Evolutionary conservation across 2,797 vertebrate species (phyloP).

Genomic region (Microcaecilia unicolor): DNA sequence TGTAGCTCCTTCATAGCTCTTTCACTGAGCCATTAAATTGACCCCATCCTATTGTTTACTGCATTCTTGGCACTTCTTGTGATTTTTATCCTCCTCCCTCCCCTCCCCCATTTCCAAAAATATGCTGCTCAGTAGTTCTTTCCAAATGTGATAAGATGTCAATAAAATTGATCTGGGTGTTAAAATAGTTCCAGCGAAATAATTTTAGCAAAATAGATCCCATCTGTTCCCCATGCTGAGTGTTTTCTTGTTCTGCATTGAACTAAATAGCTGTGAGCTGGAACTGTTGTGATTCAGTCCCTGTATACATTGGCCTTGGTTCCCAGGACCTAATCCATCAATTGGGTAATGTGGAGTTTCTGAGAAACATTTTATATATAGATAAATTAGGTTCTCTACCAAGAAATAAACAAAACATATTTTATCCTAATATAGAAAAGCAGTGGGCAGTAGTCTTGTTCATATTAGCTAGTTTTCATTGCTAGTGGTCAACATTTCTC

Average conservation of each 20-base stretch:
- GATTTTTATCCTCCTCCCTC: no score
- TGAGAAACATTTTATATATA: slow-evolving; percentile 29
- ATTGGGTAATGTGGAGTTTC: slow-evolving; percentile 38
- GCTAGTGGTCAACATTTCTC: slow-evolving; percentile 4
- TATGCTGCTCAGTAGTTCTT: slow-evolving; percentile 14
- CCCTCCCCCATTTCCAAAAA: slow-evolving; percentile 16
- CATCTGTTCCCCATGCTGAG: slow-evolving; percentile 36
- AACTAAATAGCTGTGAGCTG: slow-evolving; percentile 15
- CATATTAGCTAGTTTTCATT: no score
- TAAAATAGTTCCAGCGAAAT: slow-evolving; percentile 31
- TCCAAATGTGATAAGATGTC: slow-evolving; percentile 38
- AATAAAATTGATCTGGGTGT: slow-evolving; percentile 32
- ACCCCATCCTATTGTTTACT: no score
- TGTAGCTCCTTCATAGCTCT: no score
- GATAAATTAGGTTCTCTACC: slow-evolving; percentile 21
- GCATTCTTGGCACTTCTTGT: background rate
- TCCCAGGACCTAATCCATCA: slow-evolving; percentile 41
- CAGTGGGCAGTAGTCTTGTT: slow-evolving; percentile 30
- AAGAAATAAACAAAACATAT: slow-evolving; percentile 39
- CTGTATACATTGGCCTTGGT: slow-evolving; percentile 11
- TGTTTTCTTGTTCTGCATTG: no score
- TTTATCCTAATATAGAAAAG: slow-evolving; percentile 46
- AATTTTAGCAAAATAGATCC: slow-evolving; percentile 41
- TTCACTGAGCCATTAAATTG: no score
- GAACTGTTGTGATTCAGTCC: slow-evolving; percentile 12